phyloP scores from a whole-genome alignment of 2,888 invertebrate species.

The Cynaeus angustus region DNA sequence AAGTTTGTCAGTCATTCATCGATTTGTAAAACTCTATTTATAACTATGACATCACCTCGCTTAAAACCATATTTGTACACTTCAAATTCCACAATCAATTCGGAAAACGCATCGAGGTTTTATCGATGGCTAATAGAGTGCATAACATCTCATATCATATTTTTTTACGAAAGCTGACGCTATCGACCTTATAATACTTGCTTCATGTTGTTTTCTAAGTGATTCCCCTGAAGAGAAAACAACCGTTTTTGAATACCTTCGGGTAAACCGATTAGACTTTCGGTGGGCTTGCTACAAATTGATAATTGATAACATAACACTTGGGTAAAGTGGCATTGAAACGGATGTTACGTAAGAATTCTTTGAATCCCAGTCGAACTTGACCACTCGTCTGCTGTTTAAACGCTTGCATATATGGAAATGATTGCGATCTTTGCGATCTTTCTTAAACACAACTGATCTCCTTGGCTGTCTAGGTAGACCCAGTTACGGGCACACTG shows the following conservation, averaged over 20 bases:
- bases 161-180: constrained; percentile 50
- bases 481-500: constrained; percentile 50
- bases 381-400: constrained; percentile 47
- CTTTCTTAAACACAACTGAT: constrained; percentile 49
- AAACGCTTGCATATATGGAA: constrained; percentile 53
- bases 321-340: constrained; percentile 37
- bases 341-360: constrained; percentile 49
- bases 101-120: constrained; percentile 37
- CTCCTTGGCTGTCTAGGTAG: constrained; percentile 53
- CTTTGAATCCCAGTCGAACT: constrained; percentile 46
- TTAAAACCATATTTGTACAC: constrained; percentile 37
- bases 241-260: constrained; percentile 11
- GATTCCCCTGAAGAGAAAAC: constrained; percentile 3
- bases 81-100: constrained; percentile 24
- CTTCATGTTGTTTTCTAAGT: constrained; percentile 39
- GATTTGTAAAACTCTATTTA: constrained; percentile 24
- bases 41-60: constrained; percentile 31
- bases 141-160: constrained; percentile 40
- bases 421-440: constrained; percentile 50
- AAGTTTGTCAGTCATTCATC: constrained; percentile 6
- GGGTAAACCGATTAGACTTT: neutral
- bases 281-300: constrained; percentile 12
- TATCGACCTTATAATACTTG: constrained; percentile 58
- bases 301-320: constrained; percentile 8
- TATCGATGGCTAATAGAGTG: constrained; percentile 10